A percentile compares a stretch with the other conserved stretches of the same genome.
These are phyloP conservation scores for Alsophila aescularia DNA, from an alignment of 2,888 invertebrate genomes.

Conservation along the genomic window DNA sequence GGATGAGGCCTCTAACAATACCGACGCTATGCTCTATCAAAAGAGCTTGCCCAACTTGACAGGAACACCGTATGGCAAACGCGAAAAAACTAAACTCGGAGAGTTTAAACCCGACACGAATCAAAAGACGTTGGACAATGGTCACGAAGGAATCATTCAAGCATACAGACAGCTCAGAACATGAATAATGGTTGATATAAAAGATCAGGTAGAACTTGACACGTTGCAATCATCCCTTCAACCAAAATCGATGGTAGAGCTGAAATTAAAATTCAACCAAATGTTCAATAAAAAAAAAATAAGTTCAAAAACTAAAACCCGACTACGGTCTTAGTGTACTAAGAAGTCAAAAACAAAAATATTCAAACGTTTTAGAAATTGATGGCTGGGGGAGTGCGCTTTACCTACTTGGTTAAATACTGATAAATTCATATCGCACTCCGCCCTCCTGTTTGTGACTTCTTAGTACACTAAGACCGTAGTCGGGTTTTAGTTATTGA, in stretches of 20 bases:
- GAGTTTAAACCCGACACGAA: slow-evolving; percentile 61
- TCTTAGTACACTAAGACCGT: too few species aligned
- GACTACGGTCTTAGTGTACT: too few species aligned
- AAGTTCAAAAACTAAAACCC: too few species aligned
- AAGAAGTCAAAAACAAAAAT: too few species aligned
- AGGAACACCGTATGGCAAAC: slow-evolving; percentile 56
- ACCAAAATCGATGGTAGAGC: slow-evolving; percentile 45
- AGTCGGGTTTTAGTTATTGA: too few species aligned
- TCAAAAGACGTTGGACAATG: slow-evolving; percentile 83
- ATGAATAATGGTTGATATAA: slow-evolving; percentile 67
- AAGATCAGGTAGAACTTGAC: slow-evolving; percentile 76
- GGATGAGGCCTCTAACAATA: slow-evolving; percentile 61
- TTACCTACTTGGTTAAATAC: too few species aligned
- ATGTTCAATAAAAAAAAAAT: too few species aligned
- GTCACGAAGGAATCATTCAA: slow-evolving; percentile 72
- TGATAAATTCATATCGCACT: too few species aligned
- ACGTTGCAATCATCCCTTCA: slow-evolving; percentile 70
- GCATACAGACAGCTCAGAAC: slow-evolving; percentile 52
- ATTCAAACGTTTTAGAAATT: too few species aligned
- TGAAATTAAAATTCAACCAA: slow-evolving; percentile 26
- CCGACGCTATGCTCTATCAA: slow-evolving; percentile 58
- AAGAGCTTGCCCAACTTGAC: slow-evolving; percentile 58
- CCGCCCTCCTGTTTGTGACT: too few species aligned
- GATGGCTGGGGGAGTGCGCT: too few species aligned
- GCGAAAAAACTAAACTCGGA: slow-evolving; percentile 59